Percentiles rank a stretch among this genome's conserved stretches.
These are phyloP conservation scores for Ips typographus DNA, from an alignment of 1,140 invertebrate genomes.

Conservation along the genomic window DNA sequence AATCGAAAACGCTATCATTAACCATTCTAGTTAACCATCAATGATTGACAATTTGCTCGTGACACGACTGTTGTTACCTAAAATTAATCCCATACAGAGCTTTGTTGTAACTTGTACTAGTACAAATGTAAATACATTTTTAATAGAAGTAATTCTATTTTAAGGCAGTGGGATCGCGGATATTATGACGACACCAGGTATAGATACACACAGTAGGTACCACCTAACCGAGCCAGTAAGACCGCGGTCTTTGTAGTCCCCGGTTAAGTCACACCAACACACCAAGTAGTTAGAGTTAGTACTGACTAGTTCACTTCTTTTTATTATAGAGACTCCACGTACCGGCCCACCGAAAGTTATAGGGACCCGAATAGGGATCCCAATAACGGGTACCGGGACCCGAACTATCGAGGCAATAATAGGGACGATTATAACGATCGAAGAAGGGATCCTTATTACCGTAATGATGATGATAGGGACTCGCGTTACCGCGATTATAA, in stretches of 20 bases:
- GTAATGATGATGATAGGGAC: slow-evolving; percentile 21
- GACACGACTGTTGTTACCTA: no score
- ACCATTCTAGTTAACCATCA: no score
- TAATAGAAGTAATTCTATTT: background rate
- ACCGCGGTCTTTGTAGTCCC: slow-evolving; percentile 33
- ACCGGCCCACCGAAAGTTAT: slow-evolving; percentile 18
- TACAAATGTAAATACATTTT: no score
- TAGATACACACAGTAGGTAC: background rate
- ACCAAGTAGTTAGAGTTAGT: slow-evolving; percentile 28
- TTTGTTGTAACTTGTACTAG: no score
- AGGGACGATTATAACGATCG: slow-evolving; percentile 15
- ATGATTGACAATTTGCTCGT: no score
- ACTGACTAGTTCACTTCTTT: slow-evolving; percentile 11
- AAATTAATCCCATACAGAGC: no score
- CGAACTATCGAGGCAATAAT: slow-evolving; percentile 12
- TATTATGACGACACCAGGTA: background rate
- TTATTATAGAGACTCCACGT: slow-evolving; percentile 29
- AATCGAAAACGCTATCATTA: no score
- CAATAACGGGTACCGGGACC: slow-evolving; percentile 2
- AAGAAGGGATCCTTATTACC: slow-evolving; percentile 13
- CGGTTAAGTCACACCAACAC: slow-evolving; percentile 21
- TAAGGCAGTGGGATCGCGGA: background rate
- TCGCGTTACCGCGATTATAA: slow-evolving; percentile 2
- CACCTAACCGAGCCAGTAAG: slow-evolving; percentile 25
- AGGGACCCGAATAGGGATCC: slow-evolving; percentile 23